These are phyloP conservation scores for Oryzias woworae DNA, from an alignment of 2,113 vertebrate species.

Conservation along the genomic window DNA sequence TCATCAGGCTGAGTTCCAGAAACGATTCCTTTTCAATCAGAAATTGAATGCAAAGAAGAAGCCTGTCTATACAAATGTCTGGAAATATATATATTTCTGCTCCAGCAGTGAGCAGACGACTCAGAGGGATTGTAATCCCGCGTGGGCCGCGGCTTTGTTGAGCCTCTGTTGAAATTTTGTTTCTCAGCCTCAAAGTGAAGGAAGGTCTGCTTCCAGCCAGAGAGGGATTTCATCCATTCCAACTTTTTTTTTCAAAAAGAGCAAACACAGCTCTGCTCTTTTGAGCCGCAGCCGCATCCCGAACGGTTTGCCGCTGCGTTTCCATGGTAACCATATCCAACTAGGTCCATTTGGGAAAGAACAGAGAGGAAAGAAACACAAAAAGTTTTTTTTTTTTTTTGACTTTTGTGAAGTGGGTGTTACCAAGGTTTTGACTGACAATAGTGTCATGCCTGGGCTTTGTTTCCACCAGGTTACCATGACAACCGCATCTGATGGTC, in stretches of 20 bases:
- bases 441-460: constrained; percentile 15
- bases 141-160: constrained; percentile 19
- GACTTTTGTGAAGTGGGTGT: constrained; percentile 17
- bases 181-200: constrained; percentile 41
- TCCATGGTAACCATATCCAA: constrained; percentile 58
- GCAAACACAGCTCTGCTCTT: constrained; percentile 42
- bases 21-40: constrained; percentile 14
- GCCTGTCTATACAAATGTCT: constrained; percentile 15
- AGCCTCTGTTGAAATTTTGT: constrained; percentile 37
- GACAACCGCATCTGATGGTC: constrained; percentile 42
- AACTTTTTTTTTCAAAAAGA: constrained; percentile 50
- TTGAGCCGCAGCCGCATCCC: constrained; percentile 50
- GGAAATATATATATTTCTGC: constrained; percentile 12
- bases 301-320: constrained; percentile 50
- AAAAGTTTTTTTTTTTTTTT: constrained; percentile 21
- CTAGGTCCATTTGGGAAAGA: constrained; percentile 28
- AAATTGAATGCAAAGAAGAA: constrained; percentile 17
- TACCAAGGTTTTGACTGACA: constrained; percentile 24
- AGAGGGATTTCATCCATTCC: constrained; percentile 50
- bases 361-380: neutral
- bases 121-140: constrained; percentile 33
- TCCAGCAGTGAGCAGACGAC: constrained; percentile 12
- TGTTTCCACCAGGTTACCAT: constrained; percentile 42
- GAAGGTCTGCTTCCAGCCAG: constrained; percentile 37
- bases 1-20: too few species aligned